Base-by-base conservation (phyloP, 2,888 invertebrate species). In the Cryptocephalus moraei region DNA sequence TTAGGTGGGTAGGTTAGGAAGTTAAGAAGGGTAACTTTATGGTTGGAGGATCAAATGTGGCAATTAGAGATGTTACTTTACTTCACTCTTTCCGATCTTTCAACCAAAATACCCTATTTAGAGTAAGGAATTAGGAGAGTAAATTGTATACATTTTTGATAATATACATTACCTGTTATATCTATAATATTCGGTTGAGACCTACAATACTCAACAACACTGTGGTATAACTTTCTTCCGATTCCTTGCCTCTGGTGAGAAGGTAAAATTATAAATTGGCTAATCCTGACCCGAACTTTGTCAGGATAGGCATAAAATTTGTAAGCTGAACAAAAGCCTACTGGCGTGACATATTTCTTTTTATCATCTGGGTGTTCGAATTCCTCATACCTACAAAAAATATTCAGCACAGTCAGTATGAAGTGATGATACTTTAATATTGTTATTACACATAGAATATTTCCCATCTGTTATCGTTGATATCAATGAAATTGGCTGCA, bases 291-390 rank as follows among this genome's bases (percentile, higher is more conserved):
- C 32, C 97, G 79, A 45, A 81, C 80, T 66, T 87, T 82, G 50
- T 81, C 78, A 0, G 96, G 95, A 71, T 94, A 95, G 2, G 91
- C 89, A 68, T 91, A 99, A 73, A 94, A 99, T 56, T 90, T 85
- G 72, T 96, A 99, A 39, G 92, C 86, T 0, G 93, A 91, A 43
- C 87, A 82, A 70, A 91, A 96, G 10, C 92, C 97, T 33, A 84
- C 84, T 36, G 90, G 81, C 12, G 86, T 86, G 62, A 86, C 87
- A 45, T 78, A 75, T 9, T 68, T 49, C 44, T 51, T 64, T 9
- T 73, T 71, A 1, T 80, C 82, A 51, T 77, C 75, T 47, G 77
- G 73, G 8, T 77, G 75, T 50, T 73, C 72, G 59, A 79, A 84
- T 64, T 81, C 82, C 65, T 87, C 87, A 64, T 81, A 87, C 56